Evolutionary conservation across 2,797 vertebrate species (phyloP).

Genomic region (Danio tinwini): DNA sequence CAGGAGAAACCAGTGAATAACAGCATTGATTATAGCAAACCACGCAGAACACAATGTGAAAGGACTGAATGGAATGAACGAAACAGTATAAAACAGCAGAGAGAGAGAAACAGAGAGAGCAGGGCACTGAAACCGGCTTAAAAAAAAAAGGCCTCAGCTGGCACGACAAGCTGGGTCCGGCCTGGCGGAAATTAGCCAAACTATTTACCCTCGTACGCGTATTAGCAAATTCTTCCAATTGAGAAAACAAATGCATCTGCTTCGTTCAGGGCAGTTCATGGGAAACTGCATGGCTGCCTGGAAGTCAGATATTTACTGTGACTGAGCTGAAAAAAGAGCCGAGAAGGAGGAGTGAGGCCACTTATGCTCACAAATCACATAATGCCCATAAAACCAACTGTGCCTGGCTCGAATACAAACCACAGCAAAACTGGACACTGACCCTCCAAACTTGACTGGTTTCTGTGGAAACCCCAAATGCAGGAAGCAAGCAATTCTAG

Average conservation of each 20-base stretch:
- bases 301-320: slow-evolving; percentile 74
- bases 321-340: slow-evolving; percentile 58
- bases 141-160: slow-evolving; percentile 66
- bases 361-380: slow-evolving; percentile 42
- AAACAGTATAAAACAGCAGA: not conserved
- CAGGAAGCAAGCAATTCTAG: not conserved
- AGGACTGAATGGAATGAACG: slow-evolving; percentile 21
- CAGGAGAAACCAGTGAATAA: not conserved
- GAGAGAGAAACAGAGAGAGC: not conserved
- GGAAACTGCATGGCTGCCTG: slow-evolving; percentile 73
- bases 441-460: slow-evolving; percentile 14
- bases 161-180: slow-evolving; percentile 55
- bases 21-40: slow-evolving; percentile 19
- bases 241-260: slow-evolving; percentile 77
- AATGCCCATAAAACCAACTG: slow-evolving; percentile 41
- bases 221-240: slow-evolving; percentile 77
- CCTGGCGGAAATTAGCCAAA: slow-evolving; percentile 74
- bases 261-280: slow-evolving; percentile 72
- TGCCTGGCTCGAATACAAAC: not conserved
- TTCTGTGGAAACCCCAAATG: slow-evolving; percentile 7
- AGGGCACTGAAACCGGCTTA: slow-evolving; percentile 9
- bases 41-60: slow-evolving; percentile 7
- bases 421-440: slow-evolving; percentile 15
- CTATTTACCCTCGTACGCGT: slow-evolving; percentile 73
- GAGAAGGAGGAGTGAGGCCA: slow-evolving; percentile 52